Evolutionary conservation across 2,888 invertebrate genomes (phyloP), one percentile per base, ranked within the genome.

Genomic region (Euplagia quadripunctaria): DNA sequence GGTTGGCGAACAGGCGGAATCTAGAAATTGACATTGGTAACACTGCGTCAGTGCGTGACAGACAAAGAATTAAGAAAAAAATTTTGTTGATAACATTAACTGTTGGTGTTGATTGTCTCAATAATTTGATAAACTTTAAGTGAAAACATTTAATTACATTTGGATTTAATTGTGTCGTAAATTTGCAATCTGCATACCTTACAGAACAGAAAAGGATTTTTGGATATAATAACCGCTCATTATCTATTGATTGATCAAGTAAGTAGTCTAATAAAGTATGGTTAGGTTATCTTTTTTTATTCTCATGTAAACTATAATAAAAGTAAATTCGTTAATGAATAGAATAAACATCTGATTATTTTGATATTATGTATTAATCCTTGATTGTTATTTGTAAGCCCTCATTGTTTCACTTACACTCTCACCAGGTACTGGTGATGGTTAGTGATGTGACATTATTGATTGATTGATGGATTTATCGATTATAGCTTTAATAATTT

Each of bases 221-320:
- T 64, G 68, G 68, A 68, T 68, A 68, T 55, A 73, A 68, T 31
- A 73, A 20, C 63, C 72, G 72, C 68, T 73, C 73, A 52, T 52
- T 17, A 52, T 17, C 16, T 52, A 52, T 52, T 52, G 52, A 16
- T 52, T 52, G 17, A 16, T 17, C 52, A 52, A 52, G 52, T 52
- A 52, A 52, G 52, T 52, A 52, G 17, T 52, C 17, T 52, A 52
- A 52, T 52, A 52, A 52, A 52, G 52, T 52, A 52, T 17, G 17
- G 17, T 52, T 52, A 17, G 52, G 52, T 52, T 52, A 52, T 52
- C 52, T n/a, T 64, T 64, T 52, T 52, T 52, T 52, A 52, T 52
- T 52, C 4, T 52, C 5, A 52, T 43, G 43, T 43, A 52, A 17
- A 16, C 17, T 52, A 52, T 2, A 52, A 52, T 17, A 52, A 52